A percentile compares a stretch with the other conserved stretches of the same genome.
Conservation (phyloP, 2,888 invertebrate species). For the Pocota personata region DNA sequence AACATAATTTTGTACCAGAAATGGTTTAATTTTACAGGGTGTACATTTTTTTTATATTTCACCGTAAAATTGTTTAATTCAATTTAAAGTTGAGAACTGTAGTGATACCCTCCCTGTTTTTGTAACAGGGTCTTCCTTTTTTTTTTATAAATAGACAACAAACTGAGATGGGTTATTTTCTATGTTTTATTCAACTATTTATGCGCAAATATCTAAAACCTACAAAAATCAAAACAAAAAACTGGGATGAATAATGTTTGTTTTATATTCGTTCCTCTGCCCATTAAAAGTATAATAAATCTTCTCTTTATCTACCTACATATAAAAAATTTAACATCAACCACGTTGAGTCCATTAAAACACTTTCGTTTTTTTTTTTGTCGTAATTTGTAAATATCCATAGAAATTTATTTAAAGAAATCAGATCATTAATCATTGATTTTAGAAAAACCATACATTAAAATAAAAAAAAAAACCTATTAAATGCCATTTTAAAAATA, state of each 20-base stretch:
- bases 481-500: conserved; percentile 8
- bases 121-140: no score
- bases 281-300: conserved; percentile 2
- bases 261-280: neutral
- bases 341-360: conserved; percentile 38
- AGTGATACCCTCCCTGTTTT: no score
- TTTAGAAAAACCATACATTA: neutral
- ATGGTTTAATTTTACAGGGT: no score
- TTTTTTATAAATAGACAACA: no score
- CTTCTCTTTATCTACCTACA: neutral
- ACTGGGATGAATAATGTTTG: neutral
- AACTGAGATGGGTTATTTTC: no score
- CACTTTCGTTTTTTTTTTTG: neutral
- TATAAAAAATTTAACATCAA: neutral
- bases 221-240: neutral
- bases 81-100: no score
- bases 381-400: neutral
- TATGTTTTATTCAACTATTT: neutral
- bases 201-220: neutral
- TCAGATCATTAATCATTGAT: conserved; percentile 9
- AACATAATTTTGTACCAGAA: no score
- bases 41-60: no score
- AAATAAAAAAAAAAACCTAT: neutral
- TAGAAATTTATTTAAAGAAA: conserved; percentile 23
- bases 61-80: no score